Evolutionary conservation across 2,888 invertebrate species (phyloP).

Genomic region (Acleris emargana): DNA sequence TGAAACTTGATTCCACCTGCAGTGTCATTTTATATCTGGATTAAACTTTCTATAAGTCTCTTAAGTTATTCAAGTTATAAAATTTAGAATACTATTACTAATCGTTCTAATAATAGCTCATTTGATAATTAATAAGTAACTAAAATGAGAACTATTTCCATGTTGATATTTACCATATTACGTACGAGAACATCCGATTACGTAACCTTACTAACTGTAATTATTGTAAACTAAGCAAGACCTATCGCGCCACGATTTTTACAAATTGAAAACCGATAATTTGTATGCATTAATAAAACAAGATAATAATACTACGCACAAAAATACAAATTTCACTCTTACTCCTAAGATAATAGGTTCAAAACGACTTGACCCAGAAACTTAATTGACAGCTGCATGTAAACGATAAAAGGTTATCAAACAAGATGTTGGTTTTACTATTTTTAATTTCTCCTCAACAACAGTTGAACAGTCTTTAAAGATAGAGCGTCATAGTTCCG

Average conservation of each 20-base stretch:
- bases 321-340: background rate
- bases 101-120: no score
- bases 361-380: background rate
- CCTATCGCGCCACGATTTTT: constrained; percentile 24
- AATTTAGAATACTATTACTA: no score
- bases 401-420: constrained; percentile 31
- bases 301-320: constrained; percentile 3
- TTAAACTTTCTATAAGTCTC: background rate
- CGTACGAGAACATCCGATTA: background rate
- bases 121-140: no score
- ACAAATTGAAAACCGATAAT: constrained; percentile 27
- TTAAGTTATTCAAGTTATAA: no score
- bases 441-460: constrained; percentile 20
- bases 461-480: constrained; percentile 5
- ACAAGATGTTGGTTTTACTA: constrained; percentile 23
- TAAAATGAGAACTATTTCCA: no score
- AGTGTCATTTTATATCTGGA: background rate
- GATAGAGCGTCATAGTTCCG: no score
- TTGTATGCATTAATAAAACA: constrained; percentile 27
- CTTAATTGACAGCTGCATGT: constrained; percentile 1
- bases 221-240: constrained; percentile 19
- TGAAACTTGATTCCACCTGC: background rate
- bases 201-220: constrained; percentile 1
- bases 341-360: background rate
- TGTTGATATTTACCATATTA: no score